Evolutionary conservation across 1,140 invertebrate species (phyloP), one percentile per base, ranked within the genome.

Genomic region (Procambarus virginalis): DNA sequence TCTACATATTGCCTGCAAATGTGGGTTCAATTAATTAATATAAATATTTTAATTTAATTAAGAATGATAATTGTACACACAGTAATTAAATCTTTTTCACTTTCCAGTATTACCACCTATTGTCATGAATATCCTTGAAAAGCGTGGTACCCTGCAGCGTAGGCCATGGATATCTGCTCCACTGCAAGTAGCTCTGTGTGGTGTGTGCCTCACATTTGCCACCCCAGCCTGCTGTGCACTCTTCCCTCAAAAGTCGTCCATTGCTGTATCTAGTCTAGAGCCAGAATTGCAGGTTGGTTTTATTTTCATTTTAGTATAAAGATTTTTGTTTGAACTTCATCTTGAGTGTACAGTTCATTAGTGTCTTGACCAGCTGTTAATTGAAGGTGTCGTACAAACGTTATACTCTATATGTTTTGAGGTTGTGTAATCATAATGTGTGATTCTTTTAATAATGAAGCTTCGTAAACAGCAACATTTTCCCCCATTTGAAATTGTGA

Each of bases 141-240:
- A 94, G 86, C 91, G 92, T 83, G 93, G 93, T 94, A 94, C 81
- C 51, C 89, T 93, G 92, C 91, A 94, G 93, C 94, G 93, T 92
- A 94, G 93, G 93, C 95, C 95, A 14, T 94, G 93, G 93, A 91
- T 95, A 68, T 94, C 94, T 93, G 95, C 95, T 70, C 95, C 95
- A 58, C 93, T 95, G 48, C 95, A 95, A 93, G 94, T 95, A n/a
- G 88, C 58, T n/a, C 79, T 91, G 8, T 93, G 92, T 78, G 93
- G 93, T 14, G 68, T 93, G 94, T 98, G 97, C 94, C 94, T 99
- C 51, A 95, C 96, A 2, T 96, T 99, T 93, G 98, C 98, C 95
- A 98, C 98, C 76, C 98, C 98, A 49, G 96, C 97, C 8, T 98
- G 98, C 45, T 99, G 98, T 94, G 97, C 97, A 0, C 93, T 99